Percentiles rank a stretch among this genome's conserved stretches.
phyloP scores from a whole-genome alignment of 2,888 invertebrate species.

The Ectobius pallidus region DNA sequence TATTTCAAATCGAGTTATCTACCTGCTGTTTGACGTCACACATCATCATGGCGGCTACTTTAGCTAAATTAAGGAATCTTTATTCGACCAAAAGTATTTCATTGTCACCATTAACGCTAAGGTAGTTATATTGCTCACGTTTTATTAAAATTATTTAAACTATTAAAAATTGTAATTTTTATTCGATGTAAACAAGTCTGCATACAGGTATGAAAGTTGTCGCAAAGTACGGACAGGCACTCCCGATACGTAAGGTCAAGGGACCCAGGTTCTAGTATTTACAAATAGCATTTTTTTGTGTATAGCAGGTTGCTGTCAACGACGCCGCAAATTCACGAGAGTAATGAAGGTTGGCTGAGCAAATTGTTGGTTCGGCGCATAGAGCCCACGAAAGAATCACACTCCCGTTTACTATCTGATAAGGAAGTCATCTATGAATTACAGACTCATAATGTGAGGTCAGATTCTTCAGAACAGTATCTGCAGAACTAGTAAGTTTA shows the following conservation, averaged over 20 bases:
- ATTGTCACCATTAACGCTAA: not conserved
- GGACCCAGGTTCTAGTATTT: not conserved
- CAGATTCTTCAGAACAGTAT: constrained; percentile 86
- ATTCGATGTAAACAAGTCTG: not conserved
- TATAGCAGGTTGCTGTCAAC: constrained; percentile 37
- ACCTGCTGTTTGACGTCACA: constrained; percentile 8
- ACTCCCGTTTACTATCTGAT: constrained; percentile 95
- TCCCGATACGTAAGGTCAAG: not conserved
- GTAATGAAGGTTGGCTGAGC: constrained; percentile 80
- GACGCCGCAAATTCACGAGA: constrained; percentile 35
- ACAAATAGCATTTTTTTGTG: constrained; percentile 6
- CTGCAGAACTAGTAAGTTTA: constrained; percentile 88
- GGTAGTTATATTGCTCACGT: too few species aligned
- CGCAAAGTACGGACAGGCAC: not conserved
- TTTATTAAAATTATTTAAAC: too few species aligned
- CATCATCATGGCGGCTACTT: constrained; percentile 20
- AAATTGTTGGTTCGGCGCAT: constrained; percentile 89
- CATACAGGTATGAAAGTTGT: too few species aligned
- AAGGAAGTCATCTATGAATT: constrained; percentile 95
- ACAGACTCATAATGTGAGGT: constrained; percentile 92
- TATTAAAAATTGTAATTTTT: not conserved
- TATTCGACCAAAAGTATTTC: constrained; percentile 17
- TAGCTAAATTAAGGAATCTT: constrained; percentile 32
- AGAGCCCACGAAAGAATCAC: constrained; percentile 94
- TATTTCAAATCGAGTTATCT: too few species aligned